Evolutionary conservation across 2,797 vertebrate genomes (phyloP), one percentile per base, ranked within the genome.

Genomic region (Macroramphosus scolopax): DNA sequence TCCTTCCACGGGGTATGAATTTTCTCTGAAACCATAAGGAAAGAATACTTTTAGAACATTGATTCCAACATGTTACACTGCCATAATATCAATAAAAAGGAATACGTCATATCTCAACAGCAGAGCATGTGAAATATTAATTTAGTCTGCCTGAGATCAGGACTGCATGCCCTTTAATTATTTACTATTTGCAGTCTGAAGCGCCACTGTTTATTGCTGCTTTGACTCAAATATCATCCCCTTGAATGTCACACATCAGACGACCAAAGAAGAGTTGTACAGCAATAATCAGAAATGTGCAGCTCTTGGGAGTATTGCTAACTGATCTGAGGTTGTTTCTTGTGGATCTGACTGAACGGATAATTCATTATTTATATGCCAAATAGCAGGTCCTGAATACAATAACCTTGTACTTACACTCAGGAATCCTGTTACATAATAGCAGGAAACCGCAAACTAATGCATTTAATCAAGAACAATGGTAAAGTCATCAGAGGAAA

Each of bases 381-480:
- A 63, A 40, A 61, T 58, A 47, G 41, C 42, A 58, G 44, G 17
- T 6, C 60, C 4, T 17, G 36, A 43, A 32, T 51, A 54, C 41
- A 56, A 59, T 44, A 49, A 68, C 40, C 67, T 57, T 12, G 39
- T 65, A 72, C 64, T 59, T 50, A 35, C 50, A 63, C 73, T 76
- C 56, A 18, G 62, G 58, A 77, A 85, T 82, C 76, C 68, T 61
- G 87, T 96, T 97, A 93, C 92, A 92, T 94, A 95, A 96, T 85
- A 63, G 56, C 53, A 39, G 36, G 41, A 47, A 29, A 31, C 37
- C 25, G 51, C 6, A 28, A 39, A 63, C 56, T 37, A 44, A 57
- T 10, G 53, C 20, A 43, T 60, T 65, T 16, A 18, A 68, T 35
- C 29, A 36, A 51, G 29, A 26, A n/a, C n/a, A 51, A 26, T 8